Evolutionary conservation across 1,140 invertebrate genomes (phyloP), one percentile per base, ranked within the genome.

Genomic region (Acromyrmex echinatior): DNA sequence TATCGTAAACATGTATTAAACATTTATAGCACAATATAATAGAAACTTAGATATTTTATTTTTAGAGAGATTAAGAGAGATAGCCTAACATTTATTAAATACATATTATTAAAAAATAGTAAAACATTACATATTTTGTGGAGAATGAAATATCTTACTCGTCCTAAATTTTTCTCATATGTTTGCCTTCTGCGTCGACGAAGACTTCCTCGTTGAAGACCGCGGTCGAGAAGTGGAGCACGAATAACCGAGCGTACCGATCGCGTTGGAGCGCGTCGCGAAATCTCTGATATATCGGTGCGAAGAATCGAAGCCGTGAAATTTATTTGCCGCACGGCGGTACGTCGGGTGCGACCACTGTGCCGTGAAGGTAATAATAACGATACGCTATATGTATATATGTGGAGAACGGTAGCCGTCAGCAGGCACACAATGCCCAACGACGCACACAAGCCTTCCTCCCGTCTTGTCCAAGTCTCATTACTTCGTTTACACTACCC

Each of bases 321-420:
- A 93, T 93, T 93, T 92, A 92, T 92, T 93, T 91, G 91, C 91
- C 86, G 90, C 87, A 82, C 63, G 73, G 86, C 88, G 88, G 87
- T 88, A 88, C 81, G 86, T 87, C 89, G 88, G 31, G 87, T 70
- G 63, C 56, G 90, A 87, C 62, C 88, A 87, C 90, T 91, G 90
- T 87, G 80, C 91, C 88, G 89, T 90, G 88, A 93, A 93, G 91
- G 92, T 93, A 92, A 93, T 92, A 93, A 93, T 87, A 88, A 92
- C 87, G 90, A 90, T 89, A 91, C 88, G 90, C 66, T 70, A 70
- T 70, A 70, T 49, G 12, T 70, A 21, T 45, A 49, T 70, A 70
- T 45, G 9, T 51, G 35, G 51, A 62, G 51, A 60, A 35, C 60
- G 70, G 45, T 87, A 73, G 79, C 66, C 78, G 86, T 71, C 86